These are phyloP conservation scores for Cyanoderma ruficeps DNA, from an alignment of 2,113 vertebrate genomes.

Conservation along the genomic window DNA sequence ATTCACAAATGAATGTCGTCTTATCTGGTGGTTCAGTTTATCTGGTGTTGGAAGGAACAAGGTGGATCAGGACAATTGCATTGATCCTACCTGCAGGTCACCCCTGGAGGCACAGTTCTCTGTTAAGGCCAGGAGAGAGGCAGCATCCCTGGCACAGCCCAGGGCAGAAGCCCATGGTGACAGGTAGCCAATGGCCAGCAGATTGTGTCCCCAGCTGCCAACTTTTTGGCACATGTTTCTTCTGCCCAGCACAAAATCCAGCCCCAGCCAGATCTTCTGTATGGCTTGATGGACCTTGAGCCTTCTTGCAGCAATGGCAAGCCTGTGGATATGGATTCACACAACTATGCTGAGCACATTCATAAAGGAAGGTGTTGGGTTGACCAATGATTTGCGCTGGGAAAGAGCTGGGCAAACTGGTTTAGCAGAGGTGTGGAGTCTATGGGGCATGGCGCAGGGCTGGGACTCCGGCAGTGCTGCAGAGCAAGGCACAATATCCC, in stretches of 20 bases:
- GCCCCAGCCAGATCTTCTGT: not conserved
- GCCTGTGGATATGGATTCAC: not conserved
- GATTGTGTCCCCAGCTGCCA: not conserved
- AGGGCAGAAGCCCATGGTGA: fast-evolving
- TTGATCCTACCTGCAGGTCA: not conserved
- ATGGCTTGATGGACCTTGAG: fast-evolving
- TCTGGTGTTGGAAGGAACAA: not conserved
- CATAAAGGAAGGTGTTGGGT: not conserved
- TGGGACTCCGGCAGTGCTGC: fast-evolving
- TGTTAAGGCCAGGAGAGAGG: fast-evolving
- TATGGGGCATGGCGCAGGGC: not conserved
- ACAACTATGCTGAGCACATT: fast-evolving
- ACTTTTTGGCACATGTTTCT: not conserved
- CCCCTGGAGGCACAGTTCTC: not conserved
- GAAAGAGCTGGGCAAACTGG: not conserved
- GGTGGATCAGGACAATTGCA: not conserved
- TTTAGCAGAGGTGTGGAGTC: not conserved
- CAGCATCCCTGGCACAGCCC: fast-evolving
- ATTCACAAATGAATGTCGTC: not conserved
- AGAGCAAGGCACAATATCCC: not conserved
- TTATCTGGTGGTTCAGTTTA: not conserved
- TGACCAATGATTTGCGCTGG: not conserved
- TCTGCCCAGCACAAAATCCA: not conserved
- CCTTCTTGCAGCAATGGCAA: not conserved
- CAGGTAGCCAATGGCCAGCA: not conserved